Evolutionary conservation across 2,888 invertebrate genomes (phyloP), one percentile per base, ranked within the genome.

Genomic region (Lissocephala sabroskyi): DNA sequence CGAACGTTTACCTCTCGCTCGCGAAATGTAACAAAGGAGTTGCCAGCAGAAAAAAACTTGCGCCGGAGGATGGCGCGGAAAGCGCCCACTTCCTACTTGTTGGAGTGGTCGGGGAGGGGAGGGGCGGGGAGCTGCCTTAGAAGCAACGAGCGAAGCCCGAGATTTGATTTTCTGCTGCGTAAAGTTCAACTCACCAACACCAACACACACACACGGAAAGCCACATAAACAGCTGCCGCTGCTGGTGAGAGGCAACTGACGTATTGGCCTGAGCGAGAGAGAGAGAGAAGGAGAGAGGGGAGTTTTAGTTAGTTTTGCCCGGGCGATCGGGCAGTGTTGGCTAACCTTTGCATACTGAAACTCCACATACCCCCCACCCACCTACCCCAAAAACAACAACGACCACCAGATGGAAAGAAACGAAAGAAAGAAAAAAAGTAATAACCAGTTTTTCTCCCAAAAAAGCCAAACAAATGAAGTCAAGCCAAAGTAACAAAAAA

Each of bases 361-460:
- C n/a, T n/a, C n/a, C n/a, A n/a, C n/a, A n/a, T n/a, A n/a, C n/a
- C n/a, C n/a, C 70, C 70, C 68, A 70, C 64, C 61, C 49, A 53
- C 32, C 71, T 66, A 56, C 49, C 52, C 62, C 53, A 41, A 49
- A 50, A 53, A 41, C 41, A 49, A 56, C 49, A 56, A 66, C 54
- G 47, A 61, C 60, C 61, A 51, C 49, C 43, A 30, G 48, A 45
- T 29, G 11, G 10, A 45, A 44, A 50, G 29, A 46, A 41, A 5
- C 37, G 41, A 41, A 59, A 37, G 45, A 53, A 67, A 62, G 55
- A 60, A 70, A 62, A 42, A 73, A 79, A 77, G 73, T 64, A 71
- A 80, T 74, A 81, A 81, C 81, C 80, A 76, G 81, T 81, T 81
- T 73, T 74, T 79, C 73, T 65, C 75, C 74, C 68, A 66, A 76